phyloP scores from a whole-genome alignment of 2,888 invertebrate species.

The Mechanitis messenoides region DNA sequence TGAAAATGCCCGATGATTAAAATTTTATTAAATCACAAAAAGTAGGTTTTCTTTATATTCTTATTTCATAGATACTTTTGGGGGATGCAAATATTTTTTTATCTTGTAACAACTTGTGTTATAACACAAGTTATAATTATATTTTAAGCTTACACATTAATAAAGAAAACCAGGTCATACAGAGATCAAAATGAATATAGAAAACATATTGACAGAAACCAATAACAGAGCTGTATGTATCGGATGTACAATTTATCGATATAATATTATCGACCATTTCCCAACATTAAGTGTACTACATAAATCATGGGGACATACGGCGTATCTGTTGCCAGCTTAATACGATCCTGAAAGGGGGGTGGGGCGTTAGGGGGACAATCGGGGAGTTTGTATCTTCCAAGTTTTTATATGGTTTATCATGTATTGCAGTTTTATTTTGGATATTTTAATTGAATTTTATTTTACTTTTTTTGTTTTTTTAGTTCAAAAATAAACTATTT shows the following conservation, averaged over 20 bases:
- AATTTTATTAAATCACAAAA: no score
- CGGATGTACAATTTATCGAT: conserved; percentile 20
- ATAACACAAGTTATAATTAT: no score
- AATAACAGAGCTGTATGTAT: conserved; percentile 6
- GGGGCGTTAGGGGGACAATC: conserved; percentile 35
- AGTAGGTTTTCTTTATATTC: no score
- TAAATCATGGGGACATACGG: conserved; percentile 73
- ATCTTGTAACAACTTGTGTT: no score
- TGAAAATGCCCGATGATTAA: not conserved
- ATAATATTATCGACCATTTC: conserved; percentile 21
- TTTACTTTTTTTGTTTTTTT: not conserved
- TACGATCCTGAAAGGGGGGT: conserved; percentile 56
- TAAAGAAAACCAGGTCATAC: no score
- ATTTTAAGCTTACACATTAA: no score
- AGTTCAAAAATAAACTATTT: not conserved
- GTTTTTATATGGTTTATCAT: conserved; percentile 30
- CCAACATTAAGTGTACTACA: conserved; percentile 59
- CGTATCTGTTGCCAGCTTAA: conserved; percentile 75
- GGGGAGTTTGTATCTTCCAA: conserved; percentile 33
- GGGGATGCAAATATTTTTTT: no score
- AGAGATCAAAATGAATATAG: conserved; percentile 1
- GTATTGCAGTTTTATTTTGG: conserved; percentile 13
- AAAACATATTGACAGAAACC: conserved; percentile 1
- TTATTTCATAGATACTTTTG: no score
- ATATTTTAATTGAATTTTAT: conserved; percentile 4